A percentile compares a stretch with the other conserved stretches of the same genome.
Conservation (phyloP, 2,113 vertebrate genomes). For the Balaenoptera acutorostrata region DNA sequence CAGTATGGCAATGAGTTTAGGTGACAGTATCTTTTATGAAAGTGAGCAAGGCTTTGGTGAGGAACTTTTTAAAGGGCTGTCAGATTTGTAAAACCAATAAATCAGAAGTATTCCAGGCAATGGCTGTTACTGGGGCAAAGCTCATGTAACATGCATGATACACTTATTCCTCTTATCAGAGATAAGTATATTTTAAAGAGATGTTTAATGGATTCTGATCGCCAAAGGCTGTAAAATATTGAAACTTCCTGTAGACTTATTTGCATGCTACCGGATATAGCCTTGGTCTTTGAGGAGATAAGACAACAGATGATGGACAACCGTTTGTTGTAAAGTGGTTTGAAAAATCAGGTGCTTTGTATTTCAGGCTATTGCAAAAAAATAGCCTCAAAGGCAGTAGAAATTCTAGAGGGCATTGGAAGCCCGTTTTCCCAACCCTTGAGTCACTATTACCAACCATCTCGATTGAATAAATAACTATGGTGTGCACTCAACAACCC, state of each 20-base stretch:
- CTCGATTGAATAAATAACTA: neutral
- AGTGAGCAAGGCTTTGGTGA: neutral
- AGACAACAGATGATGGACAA: neutral
- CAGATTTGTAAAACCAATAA: conserved; percentile 10
- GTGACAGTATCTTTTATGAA: neutral
- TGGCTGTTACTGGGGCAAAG: conserved; percentile 67
- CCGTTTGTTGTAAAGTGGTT: neutral
- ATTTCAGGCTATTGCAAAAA: neutral
- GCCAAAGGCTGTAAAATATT: conserved; percentile 1
- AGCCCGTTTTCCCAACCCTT: neutral
- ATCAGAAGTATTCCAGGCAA: conserved; percentile 70
- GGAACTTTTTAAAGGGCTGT: conserved; percentile 45
- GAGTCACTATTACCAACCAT: neutral
- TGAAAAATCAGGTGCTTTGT: neutral
- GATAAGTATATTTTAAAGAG: conserved; percentile 69
- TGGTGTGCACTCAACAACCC: neutral
- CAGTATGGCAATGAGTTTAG: neutral
- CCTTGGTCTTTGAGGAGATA: neutral
- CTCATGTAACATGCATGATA: conserved; percentile 42
- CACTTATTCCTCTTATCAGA: conserved; percentile 66
- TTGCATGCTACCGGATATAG: neutral
- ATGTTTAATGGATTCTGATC: conserved; percentile 73
- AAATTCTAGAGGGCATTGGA: neutral
- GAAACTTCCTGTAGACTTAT: conserved; percentile 43
- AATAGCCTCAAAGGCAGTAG: neutral